A percentile compares a stretch with the other conserved stretches of the same genome.
Conservation (phyloP, 2,888 invertebrate genomes). For the Rugalucina vietnamica region DNA sequence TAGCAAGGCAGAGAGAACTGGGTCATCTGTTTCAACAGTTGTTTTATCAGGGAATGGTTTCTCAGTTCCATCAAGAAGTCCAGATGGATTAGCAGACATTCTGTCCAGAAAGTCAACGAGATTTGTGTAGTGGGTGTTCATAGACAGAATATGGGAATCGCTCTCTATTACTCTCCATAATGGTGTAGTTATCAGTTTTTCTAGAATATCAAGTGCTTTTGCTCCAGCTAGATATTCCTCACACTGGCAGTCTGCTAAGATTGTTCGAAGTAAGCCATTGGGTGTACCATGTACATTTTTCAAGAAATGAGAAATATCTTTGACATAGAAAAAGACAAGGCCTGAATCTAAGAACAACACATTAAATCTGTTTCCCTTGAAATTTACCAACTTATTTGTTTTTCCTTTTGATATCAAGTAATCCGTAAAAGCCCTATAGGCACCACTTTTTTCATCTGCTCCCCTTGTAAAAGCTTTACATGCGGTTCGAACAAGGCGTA, state of each 20-base stretch:
- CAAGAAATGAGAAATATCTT: slow-evolving; percentile 7
- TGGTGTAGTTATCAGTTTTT: slow-evolving; percentile 36
- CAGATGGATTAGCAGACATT: background rate
- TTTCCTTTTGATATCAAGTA: background rate
- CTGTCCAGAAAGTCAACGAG: background rate
- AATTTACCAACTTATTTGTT: background rate
- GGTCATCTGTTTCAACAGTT: background rate
- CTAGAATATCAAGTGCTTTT: slow-evolving; percentile 48
- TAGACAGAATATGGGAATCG: slow-evolving; percentile 22
- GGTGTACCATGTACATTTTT: slow-evolving; percentile 15
- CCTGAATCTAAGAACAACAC: slow-evolving; percentile 25
- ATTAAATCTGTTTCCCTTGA: slow-evolving; percentile 7
- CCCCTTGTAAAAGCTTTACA: slow-evolving; percentile 28
- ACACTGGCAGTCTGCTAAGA: slow-evolving; percentile 26
- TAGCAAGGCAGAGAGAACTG: background rate
- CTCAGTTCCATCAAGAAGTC: background rate
- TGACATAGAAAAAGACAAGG: slow-evolving; percentile 3
- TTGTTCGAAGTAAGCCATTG: slow-evolving; percentile 22
- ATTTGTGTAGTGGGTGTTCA: slow-evolving; percentile 5
- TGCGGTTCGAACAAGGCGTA: slow-evolving; percentile 5
- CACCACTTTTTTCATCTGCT: slow-evolving; percentile 17
- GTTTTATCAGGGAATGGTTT: background rate
- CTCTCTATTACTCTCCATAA: slow-evolving; percentile 37
- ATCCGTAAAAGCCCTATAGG: background rate
- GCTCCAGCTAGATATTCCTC: slow-evolving; percentile 27